phyloP scores from a whole-genome alignment of 1,140 invertebrate genomes.

The Myzus persicae region DNA sequence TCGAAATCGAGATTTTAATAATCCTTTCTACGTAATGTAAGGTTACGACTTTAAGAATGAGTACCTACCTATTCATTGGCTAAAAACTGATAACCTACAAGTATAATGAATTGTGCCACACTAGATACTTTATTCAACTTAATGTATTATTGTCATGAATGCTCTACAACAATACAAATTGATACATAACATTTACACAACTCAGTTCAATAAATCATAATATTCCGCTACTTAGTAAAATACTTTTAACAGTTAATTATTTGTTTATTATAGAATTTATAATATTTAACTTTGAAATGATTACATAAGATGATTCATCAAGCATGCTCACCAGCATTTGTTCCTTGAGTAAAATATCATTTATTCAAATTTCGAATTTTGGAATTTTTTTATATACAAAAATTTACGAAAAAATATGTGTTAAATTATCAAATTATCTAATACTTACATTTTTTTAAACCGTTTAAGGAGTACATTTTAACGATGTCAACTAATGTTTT shows the following conservation, averaged over 20 bases:
- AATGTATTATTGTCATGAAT: not conserved
- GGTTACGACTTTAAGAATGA: not conserved
- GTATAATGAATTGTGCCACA: not conserved
- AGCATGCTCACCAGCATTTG: no score
- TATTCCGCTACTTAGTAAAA: not conserved
- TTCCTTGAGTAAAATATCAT: not conserved
- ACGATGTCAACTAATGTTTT: no score
- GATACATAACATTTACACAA: not conserved
- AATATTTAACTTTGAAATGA: not conserved
- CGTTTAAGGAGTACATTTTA: not conserved
- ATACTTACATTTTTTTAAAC: not conserved
- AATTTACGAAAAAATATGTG: no score
- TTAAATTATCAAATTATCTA: not conserved
- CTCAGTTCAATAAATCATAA: not conserved
- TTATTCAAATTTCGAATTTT: not conserved
- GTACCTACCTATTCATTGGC: not conserved
- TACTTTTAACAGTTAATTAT: not conserved
- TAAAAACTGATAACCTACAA: not conserved
- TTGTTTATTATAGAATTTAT: no score
- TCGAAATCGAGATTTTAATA: not conserved
- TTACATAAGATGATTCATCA: not conserved
- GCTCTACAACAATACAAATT: not conserved
- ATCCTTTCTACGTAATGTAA: not conserved
- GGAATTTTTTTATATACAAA: no score
- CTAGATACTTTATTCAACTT: not conserved